These are phyloP conservation scores for Eubucco bourcierii DNA, from an alignment of 2,113 vertebrate genomes.

Conservation along the genomic window DNA sequence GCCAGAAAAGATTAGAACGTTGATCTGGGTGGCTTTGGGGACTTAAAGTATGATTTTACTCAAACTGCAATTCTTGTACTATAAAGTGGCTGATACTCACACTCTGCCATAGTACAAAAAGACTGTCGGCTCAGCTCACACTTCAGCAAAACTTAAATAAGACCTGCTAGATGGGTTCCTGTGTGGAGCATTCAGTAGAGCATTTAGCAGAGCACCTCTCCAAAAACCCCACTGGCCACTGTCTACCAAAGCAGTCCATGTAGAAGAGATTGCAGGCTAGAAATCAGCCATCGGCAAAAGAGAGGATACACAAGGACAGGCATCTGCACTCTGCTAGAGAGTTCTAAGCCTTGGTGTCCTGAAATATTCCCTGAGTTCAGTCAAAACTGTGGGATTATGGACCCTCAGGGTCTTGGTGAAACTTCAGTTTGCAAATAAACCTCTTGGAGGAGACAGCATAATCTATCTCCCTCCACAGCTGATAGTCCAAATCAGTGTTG, in stretches of 20 bases:
- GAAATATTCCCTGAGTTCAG: background rate
- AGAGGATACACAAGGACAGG: background rate
- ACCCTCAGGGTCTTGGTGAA: background rate
- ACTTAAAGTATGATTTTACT: background rate
- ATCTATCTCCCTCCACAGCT: background rate
- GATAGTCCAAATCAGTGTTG: background rate
- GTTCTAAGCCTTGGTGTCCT: background rate
- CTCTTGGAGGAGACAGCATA: background rate
- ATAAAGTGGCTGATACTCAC: background rate
- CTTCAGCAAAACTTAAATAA: background rate
- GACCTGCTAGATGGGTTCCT: background rate
- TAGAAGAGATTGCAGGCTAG: background rate
- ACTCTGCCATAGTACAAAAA: background rate
- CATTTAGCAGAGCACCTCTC: background rate
- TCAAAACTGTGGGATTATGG: background rate
- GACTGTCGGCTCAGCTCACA: background rate
- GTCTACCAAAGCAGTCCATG: background rate
- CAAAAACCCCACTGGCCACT: background rate
- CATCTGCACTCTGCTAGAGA: accelerated
- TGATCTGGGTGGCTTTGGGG: background rate
- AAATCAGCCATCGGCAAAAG: background rate
- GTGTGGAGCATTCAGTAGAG: background rate
- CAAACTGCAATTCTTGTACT: background rate
- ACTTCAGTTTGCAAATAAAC: background rate
- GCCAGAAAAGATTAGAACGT: background rate